Percentiles rank a stretch among this genome's conserved stretches.
These are phyloP conservation scores for roundworm (Caenorhabditis elegans) DNA, from an alignment of 1,140 invertebrate genomes.

Conservation along the genomic window DNA sequence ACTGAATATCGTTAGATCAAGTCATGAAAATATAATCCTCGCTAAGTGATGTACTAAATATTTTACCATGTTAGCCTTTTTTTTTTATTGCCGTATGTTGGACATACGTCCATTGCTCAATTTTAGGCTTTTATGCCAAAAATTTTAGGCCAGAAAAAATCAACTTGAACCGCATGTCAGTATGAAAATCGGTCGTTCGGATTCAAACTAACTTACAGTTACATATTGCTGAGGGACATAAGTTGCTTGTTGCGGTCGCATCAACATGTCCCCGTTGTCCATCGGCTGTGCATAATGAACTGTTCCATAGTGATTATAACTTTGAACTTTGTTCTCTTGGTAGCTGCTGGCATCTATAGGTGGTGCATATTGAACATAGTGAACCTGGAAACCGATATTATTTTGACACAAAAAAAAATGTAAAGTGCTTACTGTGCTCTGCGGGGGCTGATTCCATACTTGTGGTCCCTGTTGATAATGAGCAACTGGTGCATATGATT, in stretches of 20 bases:
- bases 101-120: no score
- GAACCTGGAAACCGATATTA: neutral
- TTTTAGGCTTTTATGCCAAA: no score
- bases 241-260: neutral
- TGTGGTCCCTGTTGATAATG: neutral
- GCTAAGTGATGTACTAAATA: no score
- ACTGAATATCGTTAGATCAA: no score
- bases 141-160: no score
- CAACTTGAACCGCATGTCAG: no score
- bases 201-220: no score
- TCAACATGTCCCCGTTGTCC: conserved; percentile 3
- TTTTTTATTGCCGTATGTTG: no score
- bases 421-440: neutral
- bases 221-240: neutral
- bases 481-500: neutral
- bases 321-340: neutral
- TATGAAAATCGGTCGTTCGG: no score
- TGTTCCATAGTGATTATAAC: neutral
- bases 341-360: neutral
- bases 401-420: neutral
- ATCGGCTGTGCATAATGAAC: conserved; percentile 8
- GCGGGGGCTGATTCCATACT: neutral
- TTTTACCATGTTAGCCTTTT: no score
- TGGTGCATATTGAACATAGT: neutral
- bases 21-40: no score